These are phyloP conservation scores for Rhineura floridana DNA, from an alignment of 2,113 vertebrate species.

Conservation along the genomic window DNA sequence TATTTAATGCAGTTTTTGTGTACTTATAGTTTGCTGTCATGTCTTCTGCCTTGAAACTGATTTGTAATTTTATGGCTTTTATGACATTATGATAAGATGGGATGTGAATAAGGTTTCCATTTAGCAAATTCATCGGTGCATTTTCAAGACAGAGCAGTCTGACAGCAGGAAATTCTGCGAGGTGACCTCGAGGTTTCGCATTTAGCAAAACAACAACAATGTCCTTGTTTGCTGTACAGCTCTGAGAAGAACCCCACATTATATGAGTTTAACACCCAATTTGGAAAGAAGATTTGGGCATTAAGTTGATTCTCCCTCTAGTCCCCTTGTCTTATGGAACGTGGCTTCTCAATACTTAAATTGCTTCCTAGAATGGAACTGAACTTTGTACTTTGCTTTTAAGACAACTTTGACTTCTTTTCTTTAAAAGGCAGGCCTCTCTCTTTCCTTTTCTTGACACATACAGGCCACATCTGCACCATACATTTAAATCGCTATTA, in stretches of 20 bases:
- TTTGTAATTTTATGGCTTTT: constrained; percentile 81
- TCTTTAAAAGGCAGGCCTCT: not conserved
- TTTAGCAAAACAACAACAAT: constrained; percentile 17
- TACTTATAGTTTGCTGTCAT: constrained; percentile 86
- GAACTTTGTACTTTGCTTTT: constrained; percentile 4
- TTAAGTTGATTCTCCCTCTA: not conserved
- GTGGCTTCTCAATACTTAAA: not conserved
- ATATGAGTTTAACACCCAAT: constrained; percentile 43
- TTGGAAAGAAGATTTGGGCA: not conserved
- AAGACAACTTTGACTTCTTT: not conserved
- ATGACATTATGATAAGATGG: constrained; percentile 79
- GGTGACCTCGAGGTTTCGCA: constrained; percentile 71
- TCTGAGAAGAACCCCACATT: constrained; percentile 51
- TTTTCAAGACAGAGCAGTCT: constrained; percentile 64
- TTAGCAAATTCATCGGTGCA: constrained; percentile 79
- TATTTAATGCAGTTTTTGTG: constrained; percentile 96
- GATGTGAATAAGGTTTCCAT: constrained; percentile 74
- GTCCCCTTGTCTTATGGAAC: rapidly evolving
- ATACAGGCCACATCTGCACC: no score
- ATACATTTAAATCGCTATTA: no score
- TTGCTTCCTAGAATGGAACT: not conserved
- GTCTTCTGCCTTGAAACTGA: constrained; percentile 82
- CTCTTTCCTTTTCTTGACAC: not conserved
- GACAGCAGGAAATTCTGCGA: constrained; percentile 50
- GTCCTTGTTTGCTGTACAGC: constrained; percentile 51